Conservation (phyloP, 2,797 vertebrate genomes). For the Arrhamphus sclerolepis region DNA sequence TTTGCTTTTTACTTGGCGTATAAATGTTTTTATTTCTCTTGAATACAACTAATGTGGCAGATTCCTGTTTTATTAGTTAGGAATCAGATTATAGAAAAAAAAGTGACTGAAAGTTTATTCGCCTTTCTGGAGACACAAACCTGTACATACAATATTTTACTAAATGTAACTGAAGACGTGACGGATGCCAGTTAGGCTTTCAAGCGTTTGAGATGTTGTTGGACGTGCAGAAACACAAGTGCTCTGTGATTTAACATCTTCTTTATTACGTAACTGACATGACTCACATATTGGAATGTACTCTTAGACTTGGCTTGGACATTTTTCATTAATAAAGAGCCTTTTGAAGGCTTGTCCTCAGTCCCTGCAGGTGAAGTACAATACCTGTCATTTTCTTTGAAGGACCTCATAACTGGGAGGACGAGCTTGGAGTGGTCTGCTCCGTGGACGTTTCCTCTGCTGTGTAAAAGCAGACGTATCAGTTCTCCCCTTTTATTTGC, state of each 20-base stretch:
- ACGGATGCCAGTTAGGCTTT: too few relatives aligned
- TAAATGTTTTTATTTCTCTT: too few relatives aligned
- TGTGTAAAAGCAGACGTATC: constrained; percentile 53
- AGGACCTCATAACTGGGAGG: constrained; percentile 51
- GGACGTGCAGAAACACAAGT: too few relatives aligned
- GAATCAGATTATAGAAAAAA: too few relatives aligned
- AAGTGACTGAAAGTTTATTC: too few relatives aligned
- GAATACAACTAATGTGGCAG: too few relatives aligned
- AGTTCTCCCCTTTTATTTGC: constrained; percentile 52
- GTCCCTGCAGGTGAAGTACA: constrained; percentile 21
- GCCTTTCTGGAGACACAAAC: too few relatives aligned
- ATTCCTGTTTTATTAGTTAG: too few relatives aligned
- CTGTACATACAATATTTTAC: too few relatives aligned
- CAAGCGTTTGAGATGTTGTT: too few relatives aligned
- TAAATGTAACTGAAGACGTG: too few relatives aligned
- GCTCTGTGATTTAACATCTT: neutral
- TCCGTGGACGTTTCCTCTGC: constrained; percentile 52
- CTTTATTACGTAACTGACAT: neutral
- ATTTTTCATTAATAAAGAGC: constrained; percentile 32
- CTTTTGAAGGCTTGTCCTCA: neutral
- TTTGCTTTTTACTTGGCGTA: too few relatives aligned
- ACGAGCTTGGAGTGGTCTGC: constrained; percentile 30
- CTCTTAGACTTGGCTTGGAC: neutral
- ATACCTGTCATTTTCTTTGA: constrained; percentile 33
- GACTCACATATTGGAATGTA: constrained; percentile 3